A percentile compares a stretch with the other conserved stretches of the same genome.
These are phyloP conservation scores for Actenoides lindsayi DNA, from an alignment of 2,113 vertebrate genomes.

Conservation along the genomic window DNA sequence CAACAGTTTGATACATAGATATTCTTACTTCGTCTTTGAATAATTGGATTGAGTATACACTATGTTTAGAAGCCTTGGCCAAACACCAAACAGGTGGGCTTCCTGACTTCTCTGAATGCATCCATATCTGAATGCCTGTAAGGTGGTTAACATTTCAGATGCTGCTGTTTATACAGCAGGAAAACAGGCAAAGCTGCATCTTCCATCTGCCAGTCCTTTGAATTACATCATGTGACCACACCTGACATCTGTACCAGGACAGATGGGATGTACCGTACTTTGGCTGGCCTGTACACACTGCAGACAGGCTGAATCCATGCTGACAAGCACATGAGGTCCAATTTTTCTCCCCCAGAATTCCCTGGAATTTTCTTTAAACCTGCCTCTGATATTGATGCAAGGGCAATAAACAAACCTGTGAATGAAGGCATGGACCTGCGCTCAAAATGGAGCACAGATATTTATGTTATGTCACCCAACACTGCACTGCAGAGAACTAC, in stretches of 20 bases:
- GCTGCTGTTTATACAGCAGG: not conserved
- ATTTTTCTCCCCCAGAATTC: not conserved
- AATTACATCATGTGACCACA: not conserved
- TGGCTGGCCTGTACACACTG: not conserved
- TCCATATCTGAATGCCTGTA: not conserved
- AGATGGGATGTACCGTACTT: not conserved
- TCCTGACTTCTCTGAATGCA: not conserved
- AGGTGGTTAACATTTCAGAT: not conserved
- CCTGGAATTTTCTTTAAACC: not conserved
- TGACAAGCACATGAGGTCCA: not conserved
- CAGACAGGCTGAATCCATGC: not conserved
- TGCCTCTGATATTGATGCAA: not conserved
- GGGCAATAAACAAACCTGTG: not conserved
- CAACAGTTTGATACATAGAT: not conserved
- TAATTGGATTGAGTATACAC: not conserved
- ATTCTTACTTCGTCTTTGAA: not conserved
- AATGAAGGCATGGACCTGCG: not conserved
- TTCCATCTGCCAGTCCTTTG: conserved; percentile 1
- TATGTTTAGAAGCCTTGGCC: not conserved
- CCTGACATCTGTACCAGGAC: not conserved
- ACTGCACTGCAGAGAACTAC: not conserved
- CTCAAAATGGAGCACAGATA: not conserved
- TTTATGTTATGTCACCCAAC: not conserved
- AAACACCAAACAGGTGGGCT: not conserved
- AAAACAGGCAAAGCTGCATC: not conserved